Conservation (phyloP, 2,797 vertebrate genomes). For the Cuculus canorus region DNA sequence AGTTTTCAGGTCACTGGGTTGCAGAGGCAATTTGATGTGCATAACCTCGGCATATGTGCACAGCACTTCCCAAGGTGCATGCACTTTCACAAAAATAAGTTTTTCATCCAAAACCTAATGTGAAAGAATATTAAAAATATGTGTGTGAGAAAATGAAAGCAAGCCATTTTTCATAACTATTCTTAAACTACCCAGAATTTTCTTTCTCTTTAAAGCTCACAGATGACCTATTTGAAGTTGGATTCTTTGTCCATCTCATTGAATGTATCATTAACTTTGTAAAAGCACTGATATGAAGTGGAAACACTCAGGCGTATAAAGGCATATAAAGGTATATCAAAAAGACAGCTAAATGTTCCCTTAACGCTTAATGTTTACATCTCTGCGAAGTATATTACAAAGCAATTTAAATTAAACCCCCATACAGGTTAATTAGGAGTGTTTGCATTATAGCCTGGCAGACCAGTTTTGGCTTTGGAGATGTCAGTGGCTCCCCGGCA, state of each 20-base stretch:
- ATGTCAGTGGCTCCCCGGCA: not conserved
- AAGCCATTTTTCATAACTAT: not conserved
- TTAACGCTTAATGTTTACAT: not conserved
- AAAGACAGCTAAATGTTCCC: not conserved
- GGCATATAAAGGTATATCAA: not conserved
- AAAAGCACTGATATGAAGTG: not conserved
- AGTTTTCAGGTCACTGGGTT: slow-evolving; percentile 81
- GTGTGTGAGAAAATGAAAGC: not conserved
- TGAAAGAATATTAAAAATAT: slow-evolving; percentile 10
- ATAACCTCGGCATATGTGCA: slow-evolving; percentile 89
- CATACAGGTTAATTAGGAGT: not conserved
- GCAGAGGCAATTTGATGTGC: slow-evolving; percentile 90
- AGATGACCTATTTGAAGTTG: not conserved
- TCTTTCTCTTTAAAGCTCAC: not conserved
- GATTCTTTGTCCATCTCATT: not conserved
- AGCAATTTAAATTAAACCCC: not conserved
- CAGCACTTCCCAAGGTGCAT: slow-evolving; percentile 90
- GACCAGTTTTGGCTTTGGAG: not conserved
- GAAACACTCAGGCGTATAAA: not conserved
- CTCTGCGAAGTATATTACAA: not conserved
- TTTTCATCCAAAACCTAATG: slow-evolving; percentile 84
- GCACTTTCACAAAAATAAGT: slow-evolving; percentile 87
- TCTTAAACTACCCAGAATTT: not conserved
- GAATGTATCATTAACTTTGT: not conserved
- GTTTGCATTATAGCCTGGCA: not conserved